These are phyloP conservation scores for Thripadectes ignobilis DNA, from an alignment of 2,797 vertebrate genomes.

Conservation along the genomic window DNA sequence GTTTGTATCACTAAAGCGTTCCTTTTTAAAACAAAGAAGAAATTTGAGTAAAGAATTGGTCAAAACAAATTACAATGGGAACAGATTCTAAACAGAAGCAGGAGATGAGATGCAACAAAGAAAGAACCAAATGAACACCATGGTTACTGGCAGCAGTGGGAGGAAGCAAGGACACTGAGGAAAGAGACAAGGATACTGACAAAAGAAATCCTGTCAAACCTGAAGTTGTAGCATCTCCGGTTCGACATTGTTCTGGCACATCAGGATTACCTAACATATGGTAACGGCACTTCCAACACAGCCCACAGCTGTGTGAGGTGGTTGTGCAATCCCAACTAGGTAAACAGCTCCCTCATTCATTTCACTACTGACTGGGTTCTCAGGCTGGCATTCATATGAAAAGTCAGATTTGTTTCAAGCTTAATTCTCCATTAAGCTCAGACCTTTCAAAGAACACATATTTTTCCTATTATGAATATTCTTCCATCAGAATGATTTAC, in stretches of 20 bases:
- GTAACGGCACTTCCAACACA: neutral
- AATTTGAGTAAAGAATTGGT: neutral
- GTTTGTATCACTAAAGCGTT: rapidly evolving
- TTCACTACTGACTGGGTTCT: neutral
- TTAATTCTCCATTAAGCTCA: neutral
- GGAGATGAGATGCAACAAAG: neutral
- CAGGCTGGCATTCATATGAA: neutral
- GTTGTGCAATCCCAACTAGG: neutral
- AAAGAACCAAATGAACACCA: neutral
- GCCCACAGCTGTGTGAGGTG: neutral
- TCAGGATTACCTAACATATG: neutral
- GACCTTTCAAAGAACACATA: neutral
- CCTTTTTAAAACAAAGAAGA: neutral
- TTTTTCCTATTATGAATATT: neutral
- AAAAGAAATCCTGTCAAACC: neutral
- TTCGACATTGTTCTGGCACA: neutral
- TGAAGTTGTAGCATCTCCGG: neutral
- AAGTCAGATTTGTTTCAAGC: neutral
- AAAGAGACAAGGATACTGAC: neutral
- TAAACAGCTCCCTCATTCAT: neutral
- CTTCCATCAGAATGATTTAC: neutral
- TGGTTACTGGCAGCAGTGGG: neutral
- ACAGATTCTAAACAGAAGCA: neutral
- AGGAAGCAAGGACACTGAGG: neutral
- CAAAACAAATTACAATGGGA: neutral